Percentiles rank a stretch among this genome's conserved stretches.
Evolutionary conservation across 2,113 vertebrate species (phyloP).

Genomic region (Labeo catla): DNA sequence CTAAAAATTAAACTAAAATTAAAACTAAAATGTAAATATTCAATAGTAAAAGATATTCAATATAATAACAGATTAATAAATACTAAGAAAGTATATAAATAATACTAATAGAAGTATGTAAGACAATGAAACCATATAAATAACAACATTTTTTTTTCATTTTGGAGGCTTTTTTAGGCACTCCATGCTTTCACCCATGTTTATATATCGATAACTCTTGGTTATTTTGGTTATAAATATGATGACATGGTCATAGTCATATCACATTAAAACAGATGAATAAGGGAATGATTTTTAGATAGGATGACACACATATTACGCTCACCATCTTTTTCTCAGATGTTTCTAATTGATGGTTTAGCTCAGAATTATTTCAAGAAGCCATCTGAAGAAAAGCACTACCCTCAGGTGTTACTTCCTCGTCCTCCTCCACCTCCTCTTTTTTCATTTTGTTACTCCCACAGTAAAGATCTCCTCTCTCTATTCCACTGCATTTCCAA

Average conservation of each 20-base stretch:
- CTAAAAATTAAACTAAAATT: not conserved
- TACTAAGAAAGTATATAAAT: not conserved
- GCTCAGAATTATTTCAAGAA: not conserved
- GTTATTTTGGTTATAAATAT: not conserved
- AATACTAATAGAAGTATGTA: no score
- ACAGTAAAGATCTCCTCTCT: not conserved
- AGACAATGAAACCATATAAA: not conserved
- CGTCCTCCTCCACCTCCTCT: not conserved
- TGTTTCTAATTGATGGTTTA: not conserved
- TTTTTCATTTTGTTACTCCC: slow-evolving; percentile 7
- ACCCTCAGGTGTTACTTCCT: not conserved
- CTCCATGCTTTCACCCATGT: not conserved
- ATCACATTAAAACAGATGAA: not conserved
- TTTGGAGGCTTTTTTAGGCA: not conserved
- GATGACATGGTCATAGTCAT: not conserved
- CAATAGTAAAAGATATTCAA: not conserved
- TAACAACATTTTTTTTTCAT: not conserved
- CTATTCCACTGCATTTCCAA: not conserved
- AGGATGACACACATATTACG: not conserved
- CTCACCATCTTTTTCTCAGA: not conserved
- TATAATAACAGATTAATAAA: not conserved
- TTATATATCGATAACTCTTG: not conserved
- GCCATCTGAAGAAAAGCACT: not conserved
- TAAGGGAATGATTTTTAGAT: not conserved
- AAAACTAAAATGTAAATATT: not conserved